phyloP scores from a whole-genome alignment of 2,797 vertebrate species.

The Hafferia zeledoni region DNA sequence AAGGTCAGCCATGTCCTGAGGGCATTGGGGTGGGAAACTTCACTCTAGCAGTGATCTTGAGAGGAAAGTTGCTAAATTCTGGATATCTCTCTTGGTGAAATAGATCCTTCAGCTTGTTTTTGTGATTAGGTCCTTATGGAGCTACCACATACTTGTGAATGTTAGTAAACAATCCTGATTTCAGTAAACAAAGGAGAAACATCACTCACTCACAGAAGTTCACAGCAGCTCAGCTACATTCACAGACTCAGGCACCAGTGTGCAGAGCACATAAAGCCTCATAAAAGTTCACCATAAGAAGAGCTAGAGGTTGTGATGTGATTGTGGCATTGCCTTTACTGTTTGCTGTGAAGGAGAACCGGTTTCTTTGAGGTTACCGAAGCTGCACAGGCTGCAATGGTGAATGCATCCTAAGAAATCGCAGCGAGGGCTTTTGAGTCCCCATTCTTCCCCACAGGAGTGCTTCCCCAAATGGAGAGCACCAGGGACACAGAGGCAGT shows the following conservation, averaged over 20 bases:
- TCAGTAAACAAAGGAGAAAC: not conserved
- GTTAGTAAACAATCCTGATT: not conserved
- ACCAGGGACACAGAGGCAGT: not conserved
- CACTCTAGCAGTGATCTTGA: not conserved
- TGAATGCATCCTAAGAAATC: not conserved
- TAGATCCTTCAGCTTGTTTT: not conserved
- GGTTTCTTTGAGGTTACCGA: not conserved
- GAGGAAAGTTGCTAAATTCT: not conserved
- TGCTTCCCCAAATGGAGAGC: not conserved
- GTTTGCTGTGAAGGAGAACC: fast-evolving
- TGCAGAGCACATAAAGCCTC: not conserved
- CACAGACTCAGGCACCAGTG: not conserved
- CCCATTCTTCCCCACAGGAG: not conserved
- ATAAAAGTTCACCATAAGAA: not conserved
- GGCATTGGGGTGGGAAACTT: not conserved
- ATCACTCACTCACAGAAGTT: not conserved
- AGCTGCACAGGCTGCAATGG: not conserved
- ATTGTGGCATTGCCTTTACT: not conserved
- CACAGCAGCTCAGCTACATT: not conserved
- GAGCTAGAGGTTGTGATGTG: not conserved
- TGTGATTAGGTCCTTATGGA: not conserved
- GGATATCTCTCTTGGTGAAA: not conserved
- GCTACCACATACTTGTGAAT: not conserved
- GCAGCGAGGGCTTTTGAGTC: not conserved
- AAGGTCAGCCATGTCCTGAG: not conserved